These are phyloP conservation scores for Ganaspis sp. DNA, from an alignment of 1,140 invertebrate genomes.

Conservation along the genomic window DNA sequence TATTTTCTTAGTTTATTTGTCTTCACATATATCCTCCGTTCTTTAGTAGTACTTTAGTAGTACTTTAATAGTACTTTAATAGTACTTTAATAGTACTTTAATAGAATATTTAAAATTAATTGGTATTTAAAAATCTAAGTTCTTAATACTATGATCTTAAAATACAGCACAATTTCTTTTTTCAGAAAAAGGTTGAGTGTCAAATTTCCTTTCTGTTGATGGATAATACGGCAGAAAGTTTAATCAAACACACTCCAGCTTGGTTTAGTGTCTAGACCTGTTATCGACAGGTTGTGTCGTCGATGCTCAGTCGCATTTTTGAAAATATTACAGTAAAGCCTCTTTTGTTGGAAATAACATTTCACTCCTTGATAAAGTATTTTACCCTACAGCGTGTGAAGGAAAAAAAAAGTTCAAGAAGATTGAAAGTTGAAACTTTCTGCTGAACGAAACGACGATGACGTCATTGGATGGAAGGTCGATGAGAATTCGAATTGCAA, in stretches of 20 bases:
- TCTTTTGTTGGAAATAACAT: not conserved
- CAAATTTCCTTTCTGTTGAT: not conserved
- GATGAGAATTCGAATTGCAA: not conserved
- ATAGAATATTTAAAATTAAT: too few relatives aligned
- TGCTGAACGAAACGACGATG: slow-evolving; percentile 4
- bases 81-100: too few relatives aligned
- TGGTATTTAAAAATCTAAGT: too few relatives aligned
- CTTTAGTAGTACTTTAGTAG: too few relatives aligned
- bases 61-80: too few relatives aligned
- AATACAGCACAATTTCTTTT: too few relatives aligned
- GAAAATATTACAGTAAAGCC: slow-evolving; percentile 16
- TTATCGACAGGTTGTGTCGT: slow-evolving; percentile 18
- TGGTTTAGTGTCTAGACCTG: not conserved
- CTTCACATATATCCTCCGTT: too few relatives aligned
- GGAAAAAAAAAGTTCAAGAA: not conserved
- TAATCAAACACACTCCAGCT: not conserved
- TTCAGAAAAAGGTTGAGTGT: not conserved
- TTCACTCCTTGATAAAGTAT: not conserved
- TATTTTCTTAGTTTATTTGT: too few relatives aligned
- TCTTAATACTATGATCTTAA: too few relatives aligned
- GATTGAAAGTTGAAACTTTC: not conserved
- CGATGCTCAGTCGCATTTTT: not conserved
- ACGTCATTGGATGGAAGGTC: slow-evolving; percentile 1
- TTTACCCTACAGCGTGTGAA: not conserved
- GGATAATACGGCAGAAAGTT: not conserved